These are phyloP conservation scores for Drosophila paramelanica DNA, from an alignment of 2,888 invertebrate genomes.

Conservation along the genomic window DNA sequence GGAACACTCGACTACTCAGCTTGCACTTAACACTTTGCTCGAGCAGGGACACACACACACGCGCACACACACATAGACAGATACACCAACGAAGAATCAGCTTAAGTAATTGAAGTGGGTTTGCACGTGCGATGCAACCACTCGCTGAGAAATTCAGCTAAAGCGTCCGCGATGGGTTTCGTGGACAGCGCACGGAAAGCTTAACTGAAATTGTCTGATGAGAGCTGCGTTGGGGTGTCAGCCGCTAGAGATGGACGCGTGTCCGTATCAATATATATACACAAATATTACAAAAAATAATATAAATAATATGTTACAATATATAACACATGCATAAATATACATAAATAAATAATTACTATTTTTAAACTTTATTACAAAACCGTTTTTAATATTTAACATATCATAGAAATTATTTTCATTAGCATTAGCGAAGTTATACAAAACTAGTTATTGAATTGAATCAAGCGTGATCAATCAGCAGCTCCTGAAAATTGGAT, in stretches of 20 bases:
- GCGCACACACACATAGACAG: constrained; percentile 16
- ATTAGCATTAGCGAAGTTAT: neutral
- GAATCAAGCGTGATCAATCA: neutral
- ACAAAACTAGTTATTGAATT: constrained; percentile 14
- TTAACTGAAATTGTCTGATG: constrained; percentile 21
- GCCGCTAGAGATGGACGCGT: constrained; percentile 5
- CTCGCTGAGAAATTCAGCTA: constrained; percentile 14
- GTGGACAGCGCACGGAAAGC: constrained; percentile 24
- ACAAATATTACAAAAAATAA: no score
- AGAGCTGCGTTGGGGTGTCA: neutral
- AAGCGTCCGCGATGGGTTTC: constrained; percentile 1
- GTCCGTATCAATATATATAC: neutral
- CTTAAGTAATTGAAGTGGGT: constrained; percentile 57
- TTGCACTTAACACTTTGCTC: constrained; percentile 63
- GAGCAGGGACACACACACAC: constrained; percentile 12
- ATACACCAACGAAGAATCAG: constrained; percentile 20
- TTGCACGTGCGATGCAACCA: constrained; percentile 55
- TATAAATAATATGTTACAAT: neutral
- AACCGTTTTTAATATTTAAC: constrained; percentile 14
- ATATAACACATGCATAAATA: neutral
- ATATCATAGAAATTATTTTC: neutral
- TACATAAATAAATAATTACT: neutral
- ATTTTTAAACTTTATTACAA: constrained; percentile 13
- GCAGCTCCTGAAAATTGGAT: neutral
- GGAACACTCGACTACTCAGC: constrained; percentile 50